Base-by-base conservation (phyloP, 2,888 invertebrate species). In the Chromoteleia sp. region DNA sequence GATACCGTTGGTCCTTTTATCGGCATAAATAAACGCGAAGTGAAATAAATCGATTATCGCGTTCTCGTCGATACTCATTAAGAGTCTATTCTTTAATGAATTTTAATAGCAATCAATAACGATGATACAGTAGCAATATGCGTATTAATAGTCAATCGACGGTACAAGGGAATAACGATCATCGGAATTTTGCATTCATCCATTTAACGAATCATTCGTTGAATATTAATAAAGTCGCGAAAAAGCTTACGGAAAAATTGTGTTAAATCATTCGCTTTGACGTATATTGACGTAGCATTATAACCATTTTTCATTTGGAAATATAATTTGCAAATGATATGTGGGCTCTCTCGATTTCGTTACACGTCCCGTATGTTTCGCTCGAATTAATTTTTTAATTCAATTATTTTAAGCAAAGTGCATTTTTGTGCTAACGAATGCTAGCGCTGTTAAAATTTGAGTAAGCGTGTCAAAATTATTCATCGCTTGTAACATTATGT, bases 81-180 rank as follows among this genome's bases (percentile, higher is more conserved):
- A 56, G 56, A 39, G 50, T 54, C 73, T 61, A 73, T 73, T 61
- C 61, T 61, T 73, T 73, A 73, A 63, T 73, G 74, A 74, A 79
- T 74, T 68, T 36, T 52, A 74, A 79, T 74, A 61, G 80, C 80
- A 68, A 68, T 68, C 71, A 81, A 71, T 65, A 61, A 67, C 73
- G 74, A 56, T 77, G 73, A 81, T 77, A 78, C 74, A 68, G 65
- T 74, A 74, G 68, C 43, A 70, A 70, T 63, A 70, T 73, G 73
- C 67, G 74, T 77, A 65, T 73, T 71, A 81, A 76, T 74, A 82
- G 74, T 78, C 77, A 78, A 73, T 70, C 33, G 73, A 43, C 52
- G 33, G 67, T 67, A 56, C 56, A 65, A 74, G 56, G 58, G 58
- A 67, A 75, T 75, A 58, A 67, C 65, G 65, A 65, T 67, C 74